Percentiles rank a stretch among this genome's conserved stretches.
phyloP scores from a whole-genome alignment of 2,888 invertebrate genomes.

The Congeria kusceri region DNA sequence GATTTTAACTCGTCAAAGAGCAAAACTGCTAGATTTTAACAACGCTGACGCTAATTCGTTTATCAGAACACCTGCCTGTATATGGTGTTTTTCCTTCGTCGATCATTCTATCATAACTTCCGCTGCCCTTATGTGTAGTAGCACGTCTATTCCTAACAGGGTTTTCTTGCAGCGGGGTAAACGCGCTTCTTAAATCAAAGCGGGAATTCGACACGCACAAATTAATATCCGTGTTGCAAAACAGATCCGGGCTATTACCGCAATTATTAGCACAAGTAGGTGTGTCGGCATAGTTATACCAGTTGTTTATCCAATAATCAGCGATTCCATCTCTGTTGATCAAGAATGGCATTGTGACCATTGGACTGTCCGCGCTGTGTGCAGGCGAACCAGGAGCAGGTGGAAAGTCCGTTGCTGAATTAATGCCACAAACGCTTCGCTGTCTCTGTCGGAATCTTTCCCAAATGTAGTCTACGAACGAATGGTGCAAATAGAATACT shows the following conservation, averaged over 20 bases:
- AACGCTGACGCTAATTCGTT: too few species aligned
- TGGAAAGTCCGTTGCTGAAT: constrained; percentile 29
- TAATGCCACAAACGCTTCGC: constrained; percentile 9
- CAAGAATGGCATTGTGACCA: constrained; percentile 15
- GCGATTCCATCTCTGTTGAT: constrained; percentile 18
- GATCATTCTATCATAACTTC: too few species aligned
- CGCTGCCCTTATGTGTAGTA: too few species aligned
- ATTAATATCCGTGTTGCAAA: not conserved
- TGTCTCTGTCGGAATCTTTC: constrained; percentile 25
- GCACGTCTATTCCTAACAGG: too few species aligned
- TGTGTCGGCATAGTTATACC: constrained; percentile 22
- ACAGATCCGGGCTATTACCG: constrained; percentile 15
- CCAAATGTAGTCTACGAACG: constrained; percentile 71
- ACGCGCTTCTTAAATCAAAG: too few species aligned
- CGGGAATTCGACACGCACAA: not conserved
- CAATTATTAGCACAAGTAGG: constrained; percentile 20
- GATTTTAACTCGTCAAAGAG: too few species aligned
- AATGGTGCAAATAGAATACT: constrained; percentile 71
- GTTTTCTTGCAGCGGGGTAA: too few species aligned
- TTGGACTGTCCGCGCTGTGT: constrained; percentile 1
- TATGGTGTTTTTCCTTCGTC: too few species aligned
- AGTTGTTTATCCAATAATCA: constrained; percentile 23
- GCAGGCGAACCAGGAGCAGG: not conserved
- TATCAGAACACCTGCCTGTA: too few species aligned
- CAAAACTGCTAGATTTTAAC: too few species aligned